Evolutionary conservation across 2,797 vertebrate genomes (phyloP), one percentile per base, ranked within the genome.

Genomic region (Rhabdomys pumilio): DNA sequence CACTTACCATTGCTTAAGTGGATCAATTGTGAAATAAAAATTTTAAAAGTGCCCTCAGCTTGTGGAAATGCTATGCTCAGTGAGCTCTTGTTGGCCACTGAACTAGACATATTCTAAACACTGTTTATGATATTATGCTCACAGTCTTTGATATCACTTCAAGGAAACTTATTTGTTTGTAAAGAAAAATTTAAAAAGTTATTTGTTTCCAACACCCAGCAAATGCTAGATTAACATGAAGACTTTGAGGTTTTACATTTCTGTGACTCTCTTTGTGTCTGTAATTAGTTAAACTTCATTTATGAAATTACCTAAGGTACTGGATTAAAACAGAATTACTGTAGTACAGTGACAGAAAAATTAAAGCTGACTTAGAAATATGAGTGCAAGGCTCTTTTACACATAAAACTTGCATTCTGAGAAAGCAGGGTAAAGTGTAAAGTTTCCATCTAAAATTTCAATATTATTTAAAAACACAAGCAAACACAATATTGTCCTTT

Each of bases 261-360:
- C 63, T 97, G 96, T 98, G 97, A 98, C 95, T 97, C 97, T 91
- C 91, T 98, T 97, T 59, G 13, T 65, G 3, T 50, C 20, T 50
- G 47, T 12, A 67, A 24, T n/a, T 50, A n/a, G 61, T 89, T 24
- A 98, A 89, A 91, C 84, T 1, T 98, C 57, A 1, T 93, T n/a
- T 63, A 86, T 93, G 0, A 47, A 47, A 95, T 96, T 90, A 81
- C 38, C 29, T 95, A 83, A 75, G 90, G 82, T 73, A 82, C 44
- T 97, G 98, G 94, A 98, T 98, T 98, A 97, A 95, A 97, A 97
- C 91, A 94, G 69, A 44, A 83, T 93, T 87, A 86, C 50, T 1
- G 0, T 94, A 55, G 65, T 88, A 83, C 96, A 57, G 75, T 96
- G 86, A 44, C 3, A 29, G 63, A 85, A 91, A 97, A 94, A 14